Base-by-base conservation (phyloP, 1,140 invertebrate species). In the Anastrepha obliqua region DNA sequence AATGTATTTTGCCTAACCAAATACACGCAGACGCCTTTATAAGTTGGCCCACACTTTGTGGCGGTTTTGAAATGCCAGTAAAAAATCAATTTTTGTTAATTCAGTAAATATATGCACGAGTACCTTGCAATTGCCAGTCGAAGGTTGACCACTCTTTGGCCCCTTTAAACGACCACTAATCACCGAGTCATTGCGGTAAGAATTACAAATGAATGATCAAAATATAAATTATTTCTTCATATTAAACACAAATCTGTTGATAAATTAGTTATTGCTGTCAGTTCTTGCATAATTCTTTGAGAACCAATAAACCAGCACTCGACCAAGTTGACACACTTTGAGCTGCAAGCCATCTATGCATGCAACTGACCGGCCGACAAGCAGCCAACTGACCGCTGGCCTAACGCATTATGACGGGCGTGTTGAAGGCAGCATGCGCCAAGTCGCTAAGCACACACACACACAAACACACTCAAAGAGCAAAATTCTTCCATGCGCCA, bases 361-460 rank as follows among this genome's bases (percentile, higher is more conserved):
- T 74, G 13, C 44, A 70, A 42, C 3, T 44, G 39, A 29, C 13
- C 67, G 42, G 20, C 47, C 1, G 2, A 20, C 47, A 51, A 81
- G 44, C 47, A 6, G n/a, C 74, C 9, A 55, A 20, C 47, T 81
- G 74, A 81, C 74, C n/a, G 13, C 2, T 81, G 47, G 17, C 17
- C 74, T 55, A 81, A 81, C 17, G 74, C 67, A 44, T 39, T 74
- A 44, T 47, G 67, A 74, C 67, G 67, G 67, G 67, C 67, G 67
- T 15, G 67, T 29, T 70, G 67, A 78, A n/a, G 47, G 44, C n/a
- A 51, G 9, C 13, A 70, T 4, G 2, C 42, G 64, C 39, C 42
- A 70, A 8, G 67, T 44, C 42, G 29, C 29, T 29, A 29, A 29
- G 29, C 29, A 20, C 47, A 51, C 47, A 55, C 13, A 81, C 47